Base-by-base conservation (phyloP, 2,888 invertebrate genomes). In the Helicoverpa assulta region DNA sequence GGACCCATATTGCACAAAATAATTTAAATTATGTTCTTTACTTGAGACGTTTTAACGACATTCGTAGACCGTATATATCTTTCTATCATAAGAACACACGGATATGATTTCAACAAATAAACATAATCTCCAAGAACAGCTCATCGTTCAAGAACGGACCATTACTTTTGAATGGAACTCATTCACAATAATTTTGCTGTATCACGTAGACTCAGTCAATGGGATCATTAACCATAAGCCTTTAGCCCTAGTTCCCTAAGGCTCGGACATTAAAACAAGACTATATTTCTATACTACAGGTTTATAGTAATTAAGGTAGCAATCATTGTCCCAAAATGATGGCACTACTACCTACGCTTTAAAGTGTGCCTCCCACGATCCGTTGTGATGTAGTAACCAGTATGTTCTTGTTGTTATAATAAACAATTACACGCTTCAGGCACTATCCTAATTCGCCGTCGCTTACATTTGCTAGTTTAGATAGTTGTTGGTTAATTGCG, bases 211-310 rank as follows among this genome's bases (percentile, higher is more conserved):
- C 16, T 37, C 8, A 50, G 56, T 26, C 29, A 6, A 40, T 14
- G 21, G 16, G 69, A 26, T 55, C 55, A 73, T 70, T 73, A 73
- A n/a, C 37, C 51, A 59, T 19, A 50, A 51, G 18, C 21, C 50
- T 51, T 29, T 14, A n/a, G 4, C 19, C 47, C 18, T 26, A 16
- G 14, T 10, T 63, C 47, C 47, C 10, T 37, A 37, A 26, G 4
- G 29, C 18, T 26, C 16, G 8, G 1, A 19, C 10, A n/a, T 16
- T 47, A n/a, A 55, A 50, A 50, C 21, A 7, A 50, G 33, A 26
- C n/a, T 19, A 47, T 12, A 40, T 40, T 5, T 47, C 10, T 61
- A 61, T 54, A 47, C 5, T 1, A 47, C 16, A 47, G 6, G n/a
- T 47, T 47, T 47, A n/a, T 47, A 47, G 47, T n/a, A 47, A 47